These are phyloP conservation scores for Trematomus loennbergii DNA, from an alignment of 2,113 vertebrate species.

Conservation along the genomic window DNA sequence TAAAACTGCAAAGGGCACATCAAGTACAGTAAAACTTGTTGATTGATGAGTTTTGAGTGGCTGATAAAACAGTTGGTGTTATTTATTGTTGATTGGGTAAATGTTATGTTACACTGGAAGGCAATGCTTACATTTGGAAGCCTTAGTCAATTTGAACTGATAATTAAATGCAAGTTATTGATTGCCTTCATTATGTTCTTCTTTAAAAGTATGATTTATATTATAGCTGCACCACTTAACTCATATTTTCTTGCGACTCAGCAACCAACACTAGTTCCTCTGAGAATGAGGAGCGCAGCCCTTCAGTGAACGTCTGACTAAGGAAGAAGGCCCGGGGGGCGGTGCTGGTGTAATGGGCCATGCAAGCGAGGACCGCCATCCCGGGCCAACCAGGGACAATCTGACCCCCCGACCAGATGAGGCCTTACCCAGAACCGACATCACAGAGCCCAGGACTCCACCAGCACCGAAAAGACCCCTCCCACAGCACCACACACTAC, in stretches of 20 bases:
- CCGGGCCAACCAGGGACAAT: slow-evolving; percentile 86
- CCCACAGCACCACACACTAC: slow-evolving; percentile 82
- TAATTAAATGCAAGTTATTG: neutral
- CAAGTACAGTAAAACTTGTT: slow-evolving; percentile 39
- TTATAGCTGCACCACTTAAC: slow-evolving; percentile 2
- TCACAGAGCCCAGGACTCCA: slow-evolving; percentile 74
- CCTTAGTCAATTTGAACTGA: neutral
- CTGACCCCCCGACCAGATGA: slow-evolving; percentile 57
- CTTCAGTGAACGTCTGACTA: slow-evolving; percentile 92
- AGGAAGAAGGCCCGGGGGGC: slow-evolving; percentile 86
- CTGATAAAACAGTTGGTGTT: neutral
- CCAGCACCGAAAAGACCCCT: slow-evolving; percentile 80
- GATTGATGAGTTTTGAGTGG: slow-evolving; percentile 29
- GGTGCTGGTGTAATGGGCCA: slow-evolving; percentile 72
- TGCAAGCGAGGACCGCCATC: slow-evolving; percentile 83
- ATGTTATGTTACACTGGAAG: neutral
- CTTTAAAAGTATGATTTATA: slow-evolving; percentile 3
- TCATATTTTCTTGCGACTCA: slow-evolving; percentile 70
- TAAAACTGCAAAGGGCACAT: slow-evolving; percentile 58
- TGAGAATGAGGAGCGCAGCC: slow-evolving; percentile 96
- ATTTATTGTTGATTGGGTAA: slow-evolving; percentile 27
- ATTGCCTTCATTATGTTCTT: slow-evolving; percentile 21
- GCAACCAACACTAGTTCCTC: slow-evolving; percentile 97
- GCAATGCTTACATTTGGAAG: neutral
- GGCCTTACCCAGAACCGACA: slow-evolving; percentile 58